These are phyloP conservation scores for Alitta virens DNA, from an alignment of 2,888 invertebrate species.

Conservation along the genomic window DNA sequence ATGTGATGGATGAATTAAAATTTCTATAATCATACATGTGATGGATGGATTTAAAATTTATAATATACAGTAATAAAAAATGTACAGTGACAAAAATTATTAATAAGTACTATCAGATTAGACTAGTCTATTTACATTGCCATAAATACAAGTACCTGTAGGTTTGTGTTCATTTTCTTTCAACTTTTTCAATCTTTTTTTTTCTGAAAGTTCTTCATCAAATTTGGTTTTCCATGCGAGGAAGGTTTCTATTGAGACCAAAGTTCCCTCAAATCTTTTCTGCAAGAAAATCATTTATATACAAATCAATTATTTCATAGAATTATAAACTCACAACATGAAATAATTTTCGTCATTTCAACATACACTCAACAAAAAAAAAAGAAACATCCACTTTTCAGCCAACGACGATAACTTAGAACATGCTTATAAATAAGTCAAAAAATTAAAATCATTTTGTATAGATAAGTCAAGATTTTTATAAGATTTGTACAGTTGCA, in stretches of 20 bases:
- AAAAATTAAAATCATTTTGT: too few species aligned
- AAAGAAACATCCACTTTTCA: background rate
- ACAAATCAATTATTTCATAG: too few species aligned
- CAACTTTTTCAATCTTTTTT: conserved; percentile 52
- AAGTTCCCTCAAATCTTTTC: conserved; percentile 93
- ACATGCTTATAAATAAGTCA: background rate
- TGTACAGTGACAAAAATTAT: too few species aligned
- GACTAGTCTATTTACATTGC: too few species aligned
- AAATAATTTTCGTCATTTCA: background rate
- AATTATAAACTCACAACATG: background rate
- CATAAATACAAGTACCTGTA: conserved; percentile 61
- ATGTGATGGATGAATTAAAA: too few species aligned
- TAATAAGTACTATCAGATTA: too few species aligned
- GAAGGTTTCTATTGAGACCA: conserved; percentile 93
- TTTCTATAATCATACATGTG: too few species aligned
- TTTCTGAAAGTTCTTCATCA: conserved; percentile 78
- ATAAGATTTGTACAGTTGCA: too few species aligned
- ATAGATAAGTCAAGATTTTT: too few species aligned
- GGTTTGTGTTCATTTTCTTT: conserved; percentile 66
- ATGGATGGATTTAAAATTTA: too few species aligned
- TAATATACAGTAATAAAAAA: too few species aligned
- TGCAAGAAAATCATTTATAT: conserved; percentile 61
- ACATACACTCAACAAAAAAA: background rate
- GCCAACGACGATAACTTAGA: background rate
- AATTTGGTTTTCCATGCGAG: conserved; percentile 90